A percentile compares a stretch with the other conserved stretches of the same genome.
These are phyloP conservation scores for Lipophrys pholis DNA, from an alignment of 2,113 vertebrate species.

Conservation along the genomic window DNA sequence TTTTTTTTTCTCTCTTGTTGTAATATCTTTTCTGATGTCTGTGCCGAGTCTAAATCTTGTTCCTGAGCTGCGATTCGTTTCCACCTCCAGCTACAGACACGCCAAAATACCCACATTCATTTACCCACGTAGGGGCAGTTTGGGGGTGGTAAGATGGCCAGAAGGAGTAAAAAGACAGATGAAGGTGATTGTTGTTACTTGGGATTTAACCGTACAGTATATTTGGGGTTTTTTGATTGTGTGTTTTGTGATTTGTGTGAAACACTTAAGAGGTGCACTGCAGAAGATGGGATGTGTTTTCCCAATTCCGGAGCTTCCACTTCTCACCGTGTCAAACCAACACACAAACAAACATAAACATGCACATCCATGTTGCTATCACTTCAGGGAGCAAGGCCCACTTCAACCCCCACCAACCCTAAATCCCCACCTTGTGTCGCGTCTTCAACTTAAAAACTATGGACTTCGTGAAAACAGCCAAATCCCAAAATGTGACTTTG, in stretches of 20 bases:
- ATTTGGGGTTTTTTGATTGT: neutral
- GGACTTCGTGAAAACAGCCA: neutral
- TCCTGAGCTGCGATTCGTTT: constrained; percentile 53
- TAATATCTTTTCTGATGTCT: constrained; percentile 57
- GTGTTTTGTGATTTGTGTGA: constrained; percentile 42
- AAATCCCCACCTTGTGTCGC: neutral
- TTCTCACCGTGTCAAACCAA: constrained; percentile 29
- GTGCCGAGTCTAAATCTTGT: constrained; percentile 45
- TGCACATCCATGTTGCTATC: neutral
- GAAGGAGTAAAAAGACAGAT: constrained; percentile 3
- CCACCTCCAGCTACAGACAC: constrained; percentile 45
- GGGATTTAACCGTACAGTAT: neutral
- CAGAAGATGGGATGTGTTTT: constrained; percentile 69
- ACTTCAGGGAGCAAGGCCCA: constrained; percentile 1
- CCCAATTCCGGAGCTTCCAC: constrained; percentile 28
- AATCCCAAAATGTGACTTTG: neutral
- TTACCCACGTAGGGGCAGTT: neutral
- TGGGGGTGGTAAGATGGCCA: neutral
- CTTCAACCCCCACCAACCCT: neutral
- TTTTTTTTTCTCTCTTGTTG: neutral
- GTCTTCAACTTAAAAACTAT: neutral
- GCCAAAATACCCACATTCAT: constrained; percentile 21
- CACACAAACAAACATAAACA: neutral
- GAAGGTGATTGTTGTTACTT: neutral
- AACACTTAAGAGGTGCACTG: constrained; percentile 22